Percentiles rank a stretch among this genome's conserved stretches.
phyloP scores from a whole-genome alignment of 2,113 vertebrate species.

The Oncorhynchus kisutch region DNA sequence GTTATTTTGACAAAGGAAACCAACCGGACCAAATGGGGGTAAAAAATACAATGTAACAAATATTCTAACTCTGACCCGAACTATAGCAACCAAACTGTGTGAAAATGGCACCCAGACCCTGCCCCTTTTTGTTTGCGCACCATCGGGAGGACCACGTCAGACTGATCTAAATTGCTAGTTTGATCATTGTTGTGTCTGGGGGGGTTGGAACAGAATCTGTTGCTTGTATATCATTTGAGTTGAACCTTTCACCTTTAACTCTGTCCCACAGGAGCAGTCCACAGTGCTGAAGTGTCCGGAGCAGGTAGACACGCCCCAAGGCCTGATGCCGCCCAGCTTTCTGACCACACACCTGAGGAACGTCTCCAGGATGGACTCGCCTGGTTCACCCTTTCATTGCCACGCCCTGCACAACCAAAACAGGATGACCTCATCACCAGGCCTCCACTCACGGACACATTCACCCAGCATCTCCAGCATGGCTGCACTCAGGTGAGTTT shows the following conservation, averaged over 20 bases:
- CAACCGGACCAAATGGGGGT: too few species aligned
- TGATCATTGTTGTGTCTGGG: too few species aligned
- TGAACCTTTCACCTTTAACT: background rate
- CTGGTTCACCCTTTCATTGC: constrained; percentile 88
- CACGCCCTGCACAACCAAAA: constrained; percentile 86
- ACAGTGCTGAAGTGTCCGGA: constrained; percentile 83
- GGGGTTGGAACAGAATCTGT: too few species aligned
- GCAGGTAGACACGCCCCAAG: constrained; percentile 75
- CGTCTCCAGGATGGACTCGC: constrained; percentile 85
- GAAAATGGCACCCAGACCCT: too few species aligned
- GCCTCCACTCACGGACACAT: constrained; percentile 84
- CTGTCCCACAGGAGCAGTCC: constrained; percentile 80
- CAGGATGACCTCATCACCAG: constrained; percentile 83
- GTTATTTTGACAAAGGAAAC: too few species aligned
- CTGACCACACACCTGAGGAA: constrained; percentile 85
- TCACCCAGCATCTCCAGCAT: constrained; percentile 92
- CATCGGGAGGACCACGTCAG: too few species aligned
- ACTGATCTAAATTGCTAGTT: too few species aligned
- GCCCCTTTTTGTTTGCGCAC: too few species aligned
- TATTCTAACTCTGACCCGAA: too few species aligned
- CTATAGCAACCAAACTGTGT: too few species aligned
- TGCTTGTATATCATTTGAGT: too few species aligned
- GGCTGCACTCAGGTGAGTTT: constrained; percentile 88
- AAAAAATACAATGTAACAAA: too few species aligned
- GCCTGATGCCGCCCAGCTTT: constrained; percentile 76